phyloP scores from a whole-genome alignment of 2,113 vertebrate genomes.

The Phrynosoma blainvillii region DNA sequence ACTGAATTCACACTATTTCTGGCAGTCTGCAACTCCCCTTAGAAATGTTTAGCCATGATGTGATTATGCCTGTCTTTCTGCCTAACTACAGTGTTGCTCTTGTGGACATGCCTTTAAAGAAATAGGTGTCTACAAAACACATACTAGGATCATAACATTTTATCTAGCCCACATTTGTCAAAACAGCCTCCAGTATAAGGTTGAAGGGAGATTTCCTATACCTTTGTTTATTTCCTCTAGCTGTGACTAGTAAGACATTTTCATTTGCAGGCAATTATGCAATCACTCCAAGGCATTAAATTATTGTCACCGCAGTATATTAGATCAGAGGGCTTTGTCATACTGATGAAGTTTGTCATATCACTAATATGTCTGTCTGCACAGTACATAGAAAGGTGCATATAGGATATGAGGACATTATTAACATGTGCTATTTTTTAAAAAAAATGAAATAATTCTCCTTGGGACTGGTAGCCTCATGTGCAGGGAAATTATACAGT shows the following conservation, averaged over 20 bases:
- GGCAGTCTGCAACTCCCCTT: too few species aligned
- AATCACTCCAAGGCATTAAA: conserved; percentile 16
- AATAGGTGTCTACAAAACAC: background rate
- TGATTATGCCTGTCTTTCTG: background rate
- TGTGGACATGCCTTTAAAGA: background rate
- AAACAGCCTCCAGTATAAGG: background rate
- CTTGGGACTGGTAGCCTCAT: conserved; percentile 4
- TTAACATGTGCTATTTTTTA: conserved; percentile 25
- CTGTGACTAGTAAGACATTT: conserved; percentile 11
- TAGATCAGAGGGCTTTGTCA: background rate
- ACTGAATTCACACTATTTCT: too few species aligned
- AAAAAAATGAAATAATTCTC: conserved; percentile 25
- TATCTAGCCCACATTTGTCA: background rate
- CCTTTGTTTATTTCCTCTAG: conserved; percentile 4
- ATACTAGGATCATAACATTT: background rate
- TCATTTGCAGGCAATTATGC: conserved; percentile 16
- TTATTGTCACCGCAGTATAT: conserved; percentile 20
- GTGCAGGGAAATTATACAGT: background rate
- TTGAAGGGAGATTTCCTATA: conserved; percentile 17
- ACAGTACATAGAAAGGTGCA: conserved; percentile 28
- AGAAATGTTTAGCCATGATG: background rate
- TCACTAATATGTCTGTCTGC: background rate
- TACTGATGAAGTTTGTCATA: conserved; percentile 8
- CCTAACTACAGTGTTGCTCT: background rate
- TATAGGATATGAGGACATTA: conserved; percentile 9